These are phyloP conservation scores for Nothocercus julius DNA, from an alignment of 2,113 vertebrate genomes.

Conservation along the genomic window DNA sequence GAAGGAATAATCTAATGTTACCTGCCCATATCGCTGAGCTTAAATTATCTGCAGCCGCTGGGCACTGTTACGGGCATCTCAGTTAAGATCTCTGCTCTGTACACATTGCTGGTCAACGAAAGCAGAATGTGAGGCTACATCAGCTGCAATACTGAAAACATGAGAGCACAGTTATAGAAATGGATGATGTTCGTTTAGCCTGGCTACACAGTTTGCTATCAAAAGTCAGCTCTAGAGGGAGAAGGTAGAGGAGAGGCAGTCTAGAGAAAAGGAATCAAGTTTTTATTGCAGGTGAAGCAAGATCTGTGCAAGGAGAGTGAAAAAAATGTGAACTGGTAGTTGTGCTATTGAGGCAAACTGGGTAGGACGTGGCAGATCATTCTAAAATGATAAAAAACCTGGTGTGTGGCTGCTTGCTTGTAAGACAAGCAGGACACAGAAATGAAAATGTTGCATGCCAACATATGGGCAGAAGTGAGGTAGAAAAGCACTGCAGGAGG, in stretches of 20 bases:
- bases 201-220: neutral
- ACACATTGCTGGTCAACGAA: neutral
- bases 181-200: neutral
- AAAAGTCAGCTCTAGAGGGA: neutral
- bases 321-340: neutral
- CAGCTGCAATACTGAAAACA: neutral
- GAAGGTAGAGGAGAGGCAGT: neutral
- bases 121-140: neutral
- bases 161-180: neutral
- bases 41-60: neutral
- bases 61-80: neutral
- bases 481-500: neutral
- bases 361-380: neutral
- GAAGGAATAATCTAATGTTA: neutral
- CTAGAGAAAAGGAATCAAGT: neutral
- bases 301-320: neutral
- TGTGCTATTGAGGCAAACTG: neutral
- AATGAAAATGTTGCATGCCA: neutral
- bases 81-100: neutral
- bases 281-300: neutral
- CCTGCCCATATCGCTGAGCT: neutral
- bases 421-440: neutral
- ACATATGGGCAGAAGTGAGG: neutral
- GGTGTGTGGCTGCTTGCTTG: neutral
- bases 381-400: neutral